Evolutionary conservation across 2,113 vertebrate species (phyloP).

Genomic region (Gadus macrocephalus): DNA sequence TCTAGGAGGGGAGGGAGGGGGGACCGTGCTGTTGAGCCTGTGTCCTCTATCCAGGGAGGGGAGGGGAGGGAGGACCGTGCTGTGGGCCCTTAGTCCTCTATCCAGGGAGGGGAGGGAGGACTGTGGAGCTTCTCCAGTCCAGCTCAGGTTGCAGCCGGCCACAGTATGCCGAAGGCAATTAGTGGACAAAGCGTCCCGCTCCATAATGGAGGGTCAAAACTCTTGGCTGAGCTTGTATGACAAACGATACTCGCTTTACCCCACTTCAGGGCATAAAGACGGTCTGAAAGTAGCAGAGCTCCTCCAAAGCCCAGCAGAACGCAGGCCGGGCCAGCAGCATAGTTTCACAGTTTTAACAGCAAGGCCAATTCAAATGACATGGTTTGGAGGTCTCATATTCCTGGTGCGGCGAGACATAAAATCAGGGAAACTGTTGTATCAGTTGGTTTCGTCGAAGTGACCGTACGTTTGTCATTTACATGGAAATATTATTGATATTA

Average conservation of each 20-base stretch:
- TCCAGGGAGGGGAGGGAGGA: not conserved
- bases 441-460: no score
- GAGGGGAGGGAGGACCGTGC: no score
- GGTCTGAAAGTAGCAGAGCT: not conserved
- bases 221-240: slow-evolving; percentile 53
- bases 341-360: slow-evolving; percentile 6
- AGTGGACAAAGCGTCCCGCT: slow-evolving; percentile 57
- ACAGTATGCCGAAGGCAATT: slow-evolving; percentile 39
- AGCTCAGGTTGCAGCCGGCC: slow-evolving; percentile 50
- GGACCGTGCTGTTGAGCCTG: not conserved
- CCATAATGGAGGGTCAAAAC: slow-evolving; percentile 62
- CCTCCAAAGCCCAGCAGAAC: not conserved
- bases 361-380: not conserved
- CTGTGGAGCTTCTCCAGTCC: not conserved
- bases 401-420: no score
- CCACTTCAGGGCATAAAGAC: slow-evolving; percentile 32
- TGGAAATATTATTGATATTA: no score
- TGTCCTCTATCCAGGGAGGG: no score
- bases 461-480: no score
- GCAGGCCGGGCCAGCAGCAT: not conserved
- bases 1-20: no score
- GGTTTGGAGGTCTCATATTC: not conserved
- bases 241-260: slow-evolving; percentile 44
- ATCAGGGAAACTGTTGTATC: no score
- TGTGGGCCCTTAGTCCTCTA: no score